Base-by-base conservation (phyloP, 2,797 vertebrate species). In the Gallinago nigripennis region DNA sequence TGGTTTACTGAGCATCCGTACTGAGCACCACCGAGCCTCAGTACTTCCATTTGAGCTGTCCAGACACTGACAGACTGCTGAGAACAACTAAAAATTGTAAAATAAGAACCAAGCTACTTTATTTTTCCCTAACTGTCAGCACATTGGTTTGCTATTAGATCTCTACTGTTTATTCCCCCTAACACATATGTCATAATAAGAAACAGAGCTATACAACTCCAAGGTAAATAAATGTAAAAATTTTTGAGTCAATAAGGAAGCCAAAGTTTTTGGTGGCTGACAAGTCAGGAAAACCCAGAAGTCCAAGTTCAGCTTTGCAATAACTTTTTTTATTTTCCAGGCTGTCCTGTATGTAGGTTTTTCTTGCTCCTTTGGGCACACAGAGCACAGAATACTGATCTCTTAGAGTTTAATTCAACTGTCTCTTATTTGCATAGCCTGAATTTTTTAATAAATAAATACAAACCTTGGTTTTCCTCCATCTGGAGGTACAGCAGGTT, bases 311-410 rank as follows among this genome's bases (percentile, higher is more conserved):
- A 48, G 69, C 65, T 86, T 77, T 45, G 63, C 15, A 72, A 23
- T 16, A 3, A 1, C 6, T 48, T 71, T 63, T 46, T 50, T 7
- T 69, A 11, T 31, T 83, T 83, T 77, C 41, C 56, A 65, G 31
- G n/a, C 41, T 72, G 30, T 31, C 16, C 28, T 23, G 13, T 17
- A 24, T 1, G 0, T 4, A 37, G 16, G 30, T 51, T 82, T 68
- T 27, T 58, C 35, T 57, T 30, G 27, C 64, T 80, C 11, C 41
- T 80, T 48, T 64, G 69, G 51, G 73, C 41, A 86, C n/a, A n/a
- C 15, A 66, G 11, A 64, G 28, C 25, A 69, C 39, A 61, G 37
- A 61, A 58, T 37, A 53, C 14, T 16, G 20, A 43, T 75, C 16
- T 15, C 33, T 70, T 57, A n/a, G 2, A 30, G 45, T 60, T 89